Evolutionary conservation across 2,113 vertebrate genomes (phyloP), one percentile per base, ranked within the genome.

Genomic region (Sarotherodon lohbergeri): DNA sequence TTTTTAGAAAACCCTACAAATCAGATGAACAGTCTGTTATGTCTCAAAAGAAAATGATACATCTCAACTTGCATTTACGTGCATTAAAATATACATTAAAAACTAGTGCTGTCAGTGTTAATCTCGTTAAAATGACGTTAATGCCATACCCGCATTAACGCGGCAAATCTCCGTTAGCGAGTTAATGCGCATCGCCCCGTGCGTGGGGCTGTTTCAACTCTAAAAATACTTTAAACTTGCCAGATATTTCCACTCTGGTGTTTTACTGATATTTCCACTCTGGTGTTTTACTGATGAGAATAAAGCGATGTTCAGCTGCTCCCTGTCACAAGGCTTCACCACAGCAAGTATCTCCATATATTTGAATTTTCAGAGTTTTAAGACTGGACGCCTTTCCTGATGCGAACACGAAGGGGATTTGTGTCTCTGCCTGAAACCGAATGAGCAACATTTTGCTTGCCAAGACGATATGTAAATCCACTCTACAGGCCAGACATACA

Each of bases 271-370:
- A 1, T 71, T 71, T 43, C 4, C 66, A 14, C 7, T 24, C 11
- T 22, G n/a, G n/a, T 71, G 36, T 41, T 41, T 22, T 71, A 24
- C 7, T 71, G 4, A 22, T 0, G 1, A 34, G 59, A 63, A 63
- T 0, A 34, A 17, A 34, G 57, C 9, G 8, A 63, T 0, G 9
- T 61, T 61, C 5, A 0, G 59, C 16, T 34, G 29, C 8, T 1
- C 14, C 14, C 17, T 17, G 57, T 19, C 57, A 6, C 14, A 19
- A 34, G 59, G 9, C 29, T 10, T 57, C 14, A 7, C 14, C 46
- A 48, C 46, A 48, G 46, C 14, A 16, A 6, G 13, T 48, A 48
- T 16, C 46, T 48, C 14, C 14, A 48, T 48, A 16, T 54, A 54
- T 59, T 29, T 9, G 24, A 14, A 29, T 57, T 61, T 17, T 61